Conservation (phyloP, 2,888 invertebrate species). For the Ectropis crepuscularia region DNA sequence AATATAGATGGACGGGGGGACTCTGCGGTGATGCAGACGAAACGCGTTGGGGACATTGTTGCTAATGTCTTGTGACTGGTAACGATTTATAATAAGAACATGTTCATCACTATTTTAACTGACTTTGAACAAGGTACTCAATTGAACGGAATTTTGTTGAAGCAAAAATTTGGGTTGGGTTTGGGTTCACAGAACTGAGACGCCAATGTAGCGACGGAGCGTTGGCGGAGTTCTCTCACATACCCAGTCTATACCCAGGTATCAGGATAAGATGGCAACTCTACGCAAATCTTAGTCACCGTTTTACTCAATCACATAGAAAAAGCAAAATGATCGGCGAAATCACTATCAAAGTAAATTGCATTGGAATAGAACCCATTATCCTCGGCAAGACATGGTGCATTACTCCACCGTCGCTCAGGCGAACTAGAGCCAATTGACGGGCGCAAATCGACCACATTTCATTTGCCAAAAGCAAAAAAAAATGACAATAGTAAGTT, state of each 20-base stretch:
- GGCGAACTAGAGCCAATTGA: conserved; percentile 8
- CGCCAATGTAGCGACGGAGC: too few species aligned
- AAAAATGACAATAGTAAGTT: neutral
- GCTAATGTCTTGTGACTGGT: neutral
- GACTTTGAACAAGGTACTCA: too few species aligned
- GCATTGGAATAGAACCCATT: conserved; percentile 41
- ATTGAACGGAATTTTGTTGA: too few species aligned
- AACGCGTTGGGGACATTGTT: neutral
- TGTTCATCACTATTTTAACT: too few species aligned
- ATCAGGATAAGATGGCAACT: neutral
- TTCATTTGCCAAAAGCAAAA: neutral
- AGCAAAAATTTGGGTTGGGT: too few species aligned
- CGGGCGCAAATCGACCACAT: conserved; percentile 7
- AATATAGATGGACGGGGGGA: conserved; percentile 47
- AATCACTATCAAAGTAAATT: conserved; percentile 39
- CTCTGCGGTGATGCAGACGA: conserved; percentile 2
- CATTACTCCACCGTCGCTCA: conserved; percentile 18
- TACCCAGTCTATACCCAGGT: neutral
- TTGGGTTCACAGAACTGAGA: too few species aligned
- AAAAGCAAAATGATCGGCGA: conserved; percentile 27
- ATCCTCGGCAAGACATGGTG: conserved; percentile 39
- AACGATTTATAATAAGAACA: neutral
- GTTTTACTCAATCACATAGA: conserved; percentile 14
- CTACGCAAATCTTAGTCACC: conserved; percentile 10
- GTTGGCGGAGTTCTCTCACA: neutral